phyloP scores from a whole-genome alignment of 2,113 vertebrate genomes.

The Uropsilus gracilis region DNA sequence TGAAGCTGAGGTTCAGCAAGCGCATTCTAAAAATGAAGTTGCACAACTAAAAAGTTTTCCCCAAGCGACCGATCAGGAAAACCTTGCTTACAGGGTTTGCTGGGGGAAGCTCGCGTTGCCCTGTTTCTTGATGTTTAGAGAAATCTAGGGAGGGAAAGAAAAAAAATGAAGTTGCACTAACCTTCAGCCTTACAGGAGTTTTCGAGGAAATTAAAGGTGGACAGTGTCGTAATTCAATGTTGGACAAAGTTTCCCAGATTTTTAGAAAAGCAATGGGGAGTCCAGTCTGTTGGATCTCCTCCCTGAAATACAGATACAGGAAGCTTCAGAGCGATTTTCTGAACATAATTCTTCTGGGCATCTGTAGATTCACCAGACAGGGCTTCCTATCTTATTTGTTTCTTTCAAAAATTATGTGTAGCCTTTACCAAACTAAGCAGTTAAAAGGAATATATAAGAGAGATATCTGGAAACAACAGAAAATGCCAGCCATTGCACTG shows the following conservation, averaged over 20 bases:
- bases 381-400: not conserved
- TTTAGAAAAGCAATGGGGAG: constrained; percentile 82
- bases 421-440: constrained; percentile 47
- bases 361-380: not conserved
- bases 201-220: constrained; percentile 91
- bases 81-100: constrained; percentile 36
- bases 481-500: not conserved
- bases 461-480: constrained; percentile 31
- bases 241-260: constrained; percentile 84
- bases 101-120: not conserved
- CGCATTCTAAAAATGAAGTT: constrained; percentile 53
- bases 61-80: not conserved
- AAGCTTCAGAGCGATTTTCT: constrained; percentile 53
- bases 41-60: constrained; percentile 65
- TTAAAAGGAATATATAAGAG: not conserved
- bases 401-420: not conserved
- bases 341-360: not conserved
- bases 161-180: constrained; percentile 83
- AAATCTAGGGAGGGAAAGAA: not conserved
- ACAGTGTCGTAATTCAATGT: constrained; percentile 89
- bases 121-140: constrained; percentile 4
- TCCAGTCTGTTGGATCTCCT: constrained; percentile 75
- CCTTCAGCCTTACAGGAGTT: constrained; percentile 93
- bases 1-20: constrained; percentile 2
- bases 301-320: constrained; percentile 83